Conservation (phyloP, 2,797 vertebrate genomes). For the Ceryle rudis region DNA sequence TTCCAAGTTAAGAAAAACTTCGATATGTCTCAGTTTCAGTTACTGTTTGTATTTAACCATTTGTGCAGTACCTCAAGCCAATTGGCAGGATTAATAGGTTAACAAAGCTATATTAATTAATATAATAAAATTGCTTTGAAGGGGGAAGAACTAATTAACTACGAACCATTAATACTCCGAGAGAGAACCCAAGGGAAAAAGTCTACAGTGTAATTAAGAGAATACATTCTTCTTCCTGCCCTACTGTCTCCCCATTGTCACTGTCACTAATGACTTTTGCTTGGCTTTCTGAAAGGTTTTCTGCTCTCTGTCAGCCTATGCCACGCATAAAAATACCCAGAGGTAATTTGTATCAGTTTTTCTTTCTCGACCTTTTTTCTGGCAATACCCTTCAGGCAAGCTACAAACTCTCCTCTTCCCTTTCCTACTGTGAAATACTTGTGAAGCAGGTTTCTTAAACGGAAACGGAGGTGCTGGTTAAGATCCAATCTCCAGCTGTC, state of each 20-base stretch:
- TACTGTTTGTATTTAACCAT: conserved; percentile 42
- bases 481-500: background rate
- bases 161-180: background rate
- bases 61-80: conserved; percentile 8
- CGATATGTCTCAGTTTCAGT: background rate
- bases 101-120: conserved; percentile 45
- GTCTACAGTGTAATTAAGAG: conserved; percentile 54
- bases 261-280: conserved; percentile 10
- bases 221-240: conserved; percentile 14
- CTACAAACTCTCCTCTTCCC: background rate
- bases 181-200: conserved; percentile 39
- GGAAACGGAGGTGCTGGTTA: background rate
- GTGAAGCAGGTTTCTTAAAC: background rate
- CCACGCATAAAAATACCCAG: background rate
- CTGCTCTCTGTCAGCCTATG: background rate
- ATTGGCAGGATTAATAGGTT: conserved; percentile 2
- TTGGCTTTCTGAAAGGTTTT: conserved; percentile 28
- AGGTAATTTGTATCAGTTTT: background rate
- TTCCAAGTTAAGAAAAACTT: background rate
- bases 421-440: background rate
- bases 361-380: background rate
- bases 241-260: background rate
- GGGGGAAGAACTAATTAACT: conserved; percentile 56
- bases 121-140: background rate
- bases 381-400: rapidly evolving